phyloP scores from a whole-genome alignment of 2,113 vertebrate genomes.

The Gavialis gangeticus region DNA sequence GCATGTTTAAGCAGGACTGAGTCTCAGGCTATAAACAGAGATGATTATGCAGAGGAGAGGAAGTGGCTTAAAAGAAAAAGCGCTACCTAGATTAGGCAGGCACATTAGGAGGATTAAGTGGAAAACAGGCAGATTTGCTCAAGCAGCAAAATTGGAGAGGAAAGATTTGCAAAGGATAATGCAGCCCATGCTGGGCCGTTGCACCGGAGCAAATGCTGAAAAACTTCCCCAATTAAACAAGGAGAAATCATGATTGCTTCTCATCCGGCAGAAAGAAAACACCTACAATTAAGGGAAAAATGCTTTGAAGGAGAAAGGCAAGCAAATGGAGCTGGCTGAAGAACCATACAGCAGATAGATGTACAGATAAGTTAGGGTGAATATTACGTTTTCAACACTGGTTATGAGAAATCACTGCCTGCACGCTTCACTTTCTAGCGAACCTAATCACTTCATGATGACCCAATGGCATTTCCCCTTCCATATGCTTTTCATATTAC shows the following conservation, averaged over 20 bases:
- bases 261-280: not conserved
- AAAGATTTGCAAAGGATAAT: not conserved
- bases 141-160: not conserved
- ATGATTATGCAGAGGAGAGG: not conserved
- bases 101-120: not conserved
- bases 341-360: not conserved
- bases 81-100: not conserved
- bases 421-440: constrained; percentile 12
- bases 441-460: constrained; percentile 29
- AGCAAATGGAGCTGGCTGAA: not conserved
- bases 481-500: constrained; percentile 51
- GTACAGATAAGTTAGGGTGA: not conserved
- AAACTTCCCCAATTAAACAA: not conserved
- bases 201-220: not conserved
- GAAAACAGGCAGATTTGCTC: not conserved
- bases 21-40: not conserved
- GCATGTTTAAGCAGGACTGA: not conserved
- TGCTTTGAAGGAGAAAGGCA: constrained; percentile 21
- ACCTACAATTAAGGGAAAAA: not conserved
- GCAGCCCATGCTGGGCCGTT: not conserved
- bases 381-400: constrained; percentile 23
- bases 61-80: not conserved
- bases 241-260: not conserved
- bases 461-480: constrained; percentile 32
- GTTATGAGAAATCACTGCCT: not conserved